Base-by-base conservation (phyloP, 2,797 vertebrate species). In the Erpetoichthys calabaricus region DNA sequence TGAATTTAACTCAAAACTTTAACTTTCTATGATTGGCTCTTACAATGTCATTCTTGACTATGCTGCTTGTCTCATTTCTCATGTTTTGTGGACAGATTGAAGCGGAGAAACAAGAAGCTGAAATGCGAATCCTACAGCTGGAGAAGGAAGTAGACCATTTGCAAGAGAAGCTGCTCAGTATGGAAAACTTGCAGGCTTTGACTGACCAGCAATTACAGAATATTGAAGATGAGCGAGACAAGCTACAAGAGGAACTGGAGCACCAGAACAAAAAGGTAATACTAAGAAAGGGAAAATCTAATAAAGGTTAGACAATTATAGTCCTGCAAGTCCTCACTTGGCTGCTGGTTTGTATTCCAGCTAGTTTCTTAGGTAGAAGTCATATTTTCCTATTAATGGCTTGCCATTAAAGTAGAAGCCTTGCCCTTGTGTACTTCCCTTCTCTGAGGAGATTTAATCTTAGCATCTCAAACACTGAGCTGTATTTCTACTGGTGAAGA, bases 161-260 rank as follows among this genome's bases (percentile, higher is more conserved):
- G 9, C 67, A 69, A 65, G 77, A 70, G 50, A 79, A 84, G 71
- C 64, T 92, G 51, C 85, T 80, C 63, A 80, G 71, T 59, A 75
- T 83, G 68, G 79, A 83, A 59, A 79, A 87, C 62, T 74, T 87
- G 59, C 87, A 87, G 57, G 71, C 80, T 55, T 66, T 86, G 63
- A 78, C 78, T 55, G 75, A 81, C 42, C 80, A 82, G 56, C 85
- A 86, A 65, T 83, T 92, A 42, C 85, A 87, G 65, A 86, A 89
- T 56, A 80, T 80, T n/a, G 79, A 87, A 64, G 80, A 84, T 42
- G 83, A 92, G 57, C 82, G 83, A 57, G 86, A 90, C 53, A 61
- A 60, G 9, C 78, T 92, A 60, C 78, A 86, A 42, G 66, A 70
- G 25, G 83, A 90, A 55, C 76, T 91, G 54, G 73, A 79, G 62